Conservation (phyloP, 2,888 invertebrate species). For the Cephus nigrinus region DNA sequence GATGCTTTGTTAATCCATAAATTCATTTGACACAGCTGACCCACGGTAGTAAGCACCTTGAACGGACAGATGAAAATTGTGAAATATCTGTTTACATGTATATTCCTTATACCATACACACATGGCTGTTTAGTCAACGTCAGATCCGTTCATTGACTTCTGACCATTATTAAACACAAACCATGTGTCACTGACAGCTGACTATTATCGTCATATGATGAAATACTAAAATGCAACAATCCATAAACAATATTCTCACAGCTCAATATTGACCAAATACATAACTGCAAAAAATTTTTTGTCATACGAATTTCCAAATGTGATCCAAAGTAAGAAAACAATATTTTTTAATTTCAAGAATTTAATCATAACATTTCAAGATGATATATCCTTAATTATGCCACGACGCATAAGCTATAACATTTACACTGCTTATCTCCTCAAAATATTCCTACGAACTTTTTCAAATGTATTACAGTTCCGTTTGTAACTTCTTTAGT, state of each 20-base stretch:
- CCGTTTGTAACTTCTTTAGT: background rate
- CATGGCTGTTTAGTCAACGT: background rate
- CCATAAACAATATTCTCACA: background rate
- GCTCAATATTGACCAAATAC: background rate
- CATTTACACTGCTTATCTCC: background rate
- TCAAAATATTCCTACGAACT: background rate
- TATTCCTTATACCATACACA: background rate
- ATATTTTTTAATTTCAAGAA: background rate
- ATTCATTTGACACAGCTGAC: background rate
- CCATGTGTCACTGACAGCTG: background rate
- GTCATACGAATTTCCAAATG: background rate
- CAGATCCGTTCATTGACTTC: background rate
- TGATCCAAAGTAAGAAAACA: background rate
- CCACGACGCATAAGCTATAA: background rate
- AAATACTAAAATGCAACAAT: background rate
- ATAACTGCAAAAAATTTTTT: background rate
- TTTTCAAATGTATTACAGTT: background rate
- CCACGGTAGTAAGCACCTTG: background rate
- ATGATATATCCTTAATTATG: background rate
- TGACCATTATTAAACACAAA: background rate
- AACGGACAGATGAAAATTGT: background rate
- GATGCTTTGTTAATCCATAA: background rate
- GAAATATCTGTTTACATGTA: background rate
- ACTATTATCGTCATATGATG: background rate
- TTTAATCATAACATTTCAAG: background rate